These are phyloP conservation scores for Pollenia amentaria DNA, from an alignment of 2,888 invertebrate species.

Conservation along the genomic window DNA sequence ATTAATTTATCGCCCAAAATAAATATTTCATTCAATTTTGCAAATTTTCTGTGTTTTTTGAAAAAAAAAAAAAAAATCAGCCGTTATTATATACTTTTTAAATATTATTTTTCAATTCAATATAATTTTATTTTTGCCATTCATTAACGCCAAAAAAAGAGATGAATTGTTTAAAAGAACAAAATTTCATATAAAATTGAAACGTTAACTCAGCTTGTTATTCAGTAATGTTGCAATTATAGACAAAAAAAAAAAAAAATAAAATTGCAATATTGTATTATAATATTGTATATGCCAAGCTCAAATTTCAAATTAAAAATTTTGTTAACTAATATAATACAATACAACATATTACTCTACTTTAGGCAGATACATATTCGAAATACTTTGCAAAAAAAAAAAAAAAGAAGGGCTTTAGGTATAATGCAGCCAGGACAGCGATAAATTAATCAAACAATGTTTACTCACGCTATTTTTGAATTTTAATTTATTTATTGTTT, in stretches of 20 bases:
- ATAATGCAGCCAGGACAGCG: neutral
- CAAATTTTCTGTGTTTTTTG: too few species aligned
- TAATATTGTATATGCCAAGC: neutral
- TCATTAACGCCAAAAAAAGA: constrained; percentile 6
- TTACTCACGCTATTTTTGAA: constrained; percentile 56
- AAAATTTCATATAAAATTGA: constrained; percentile 45
- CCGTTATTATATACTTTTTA: too few species aligned
- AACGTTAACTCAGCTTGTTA: constrained; percentile 44
- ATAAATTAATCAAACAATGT: constrained; percentile 32
- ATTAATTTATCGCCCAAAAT: too few species aligned
- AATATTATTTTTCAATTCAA: too few species aligned
- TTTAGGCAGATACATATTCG: neutral
- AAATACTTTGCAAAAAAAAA: neutral
- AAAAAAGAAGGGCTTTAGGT: constrained; percentile 43
- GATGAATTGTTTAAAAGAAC: neutral
- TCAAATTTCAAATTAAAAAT: constrained; percentile 60
- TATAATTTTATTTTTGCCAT: neutral
- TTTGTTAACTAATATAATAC: constrained; percentile 61
- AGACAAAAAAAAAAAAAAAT: constrained; percentile 3
- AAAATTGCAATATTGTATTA: constrained; percentile 46
- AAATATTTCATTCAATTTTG: too few species aligned
- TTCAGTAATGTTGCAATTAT: constrained; percentile 48
- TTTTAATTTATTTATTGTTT: constrained; percentile 37
- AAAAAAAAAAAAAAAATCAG: too few species aligned
- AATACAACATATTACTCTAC: constrained; percentile 47